phyloP scores from a whole-genome alignment of 1,140 invertebrate genomes.

The Sycophaga agraensis region DNA sequence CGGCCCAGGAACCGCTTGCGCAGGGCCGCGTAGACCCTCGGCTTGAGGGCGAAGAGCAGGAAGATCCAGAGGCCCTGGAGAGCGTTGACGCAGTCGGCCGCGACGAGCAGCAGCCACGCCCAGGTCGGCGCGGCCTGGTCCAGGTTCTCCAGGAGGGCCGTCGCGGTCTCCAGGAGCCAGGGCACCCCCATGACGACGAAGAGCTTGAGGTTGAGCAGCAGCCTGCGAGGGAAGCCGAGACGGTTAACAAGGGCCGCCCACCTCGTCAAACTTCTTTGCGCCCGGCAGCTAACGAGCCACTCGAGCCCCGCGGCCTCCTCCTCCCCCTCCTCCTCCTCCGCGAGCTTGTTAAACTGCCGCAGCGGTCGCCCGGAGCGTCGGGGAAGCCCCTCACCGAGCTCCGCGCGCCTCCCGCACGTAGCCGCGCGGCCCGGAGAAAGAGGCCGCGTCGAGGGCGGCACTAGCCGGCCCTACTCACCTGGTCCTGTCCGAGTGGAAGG shows the following conservation, averaged over 20 bases:
- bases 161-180: conserved; percentile 69
- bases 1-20: conserved; percentile 27
- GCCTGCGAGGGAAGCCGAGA: too few relatives aligned
- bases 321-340: too few relatives aligned
- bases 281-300: too few relatives aligned
- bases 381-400: too few relatives aligned
- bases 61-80: conserved; percentile 68
- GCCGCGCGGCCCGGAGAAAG: neutral
- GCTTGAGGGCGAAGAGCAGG: conserved; percentile 66
- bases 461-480: too few relatives aligned
- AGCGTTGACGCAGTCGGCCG: conserved; percentile 64
- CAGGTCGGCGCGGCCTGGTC: neutral
- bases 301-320: too few relatives aligned
- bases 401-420: too few relatives aligned
- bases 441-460: too few relatives aligned
- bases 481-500: conserved; percentile 66
- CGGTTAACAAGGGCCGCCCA: too few relatives aligned
- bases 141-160: conserved; percentile 47
- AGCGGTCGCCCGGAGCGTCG: too few relatives aligned
- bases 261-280: too few relatives aligned
- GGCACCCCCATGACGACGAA: conserved; percentile 76
- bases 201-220: conserved; percentile 70
- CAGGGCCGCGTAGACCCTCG: conserved; percentile 54
- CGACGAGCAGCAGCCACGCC: conserved; percentile 35
- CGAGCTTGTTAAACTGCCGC: too few relatives aligned